Evolutionary conservation across 2,888 invertebrate genomes (phyloP).

Genomic region (Thecophora atra): DNA sequence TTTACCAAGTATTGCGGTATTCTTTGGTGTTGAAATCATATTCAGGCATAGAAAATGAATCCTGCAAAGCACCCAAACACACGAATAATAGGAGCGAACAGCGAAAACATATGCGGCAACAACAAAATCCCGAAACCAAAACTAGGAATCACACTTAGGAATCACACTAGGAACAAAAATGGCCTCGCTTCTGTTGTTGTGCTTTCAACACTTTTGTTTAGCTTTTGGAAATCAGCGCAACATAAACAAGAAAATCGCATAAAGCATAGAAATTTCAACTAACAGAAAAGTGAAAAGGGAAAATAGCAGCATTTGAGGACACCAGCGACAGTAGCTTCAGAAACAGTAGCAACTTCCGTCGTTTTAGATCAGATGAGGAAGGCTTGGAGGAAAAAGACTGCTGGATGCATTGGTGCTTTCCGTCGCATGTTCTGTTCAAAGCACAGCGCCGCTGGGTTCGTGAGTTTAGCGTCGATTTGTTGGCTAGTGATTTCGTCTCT

Average conservation of each 20-base stretch:
- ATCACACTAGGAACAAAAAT: neutral
- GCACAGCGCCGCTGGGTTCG: no score
- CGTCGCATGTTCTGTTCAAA: no score
- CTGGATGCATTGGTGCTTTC: no score
- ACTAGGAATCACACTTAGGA: no score
- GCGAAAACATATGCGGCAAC: neutral
- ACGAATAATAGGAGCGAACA: neutral
- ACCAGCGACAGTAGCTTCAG: neutral
- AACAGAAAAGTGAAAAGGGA: no score
- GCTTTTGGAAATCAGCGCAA: neutral
- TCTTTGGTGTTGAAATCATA: neutral
- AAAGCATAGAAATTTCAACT: neutral
- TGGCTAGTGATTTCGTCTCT: no score
- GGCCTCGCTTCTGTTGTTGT: neutral
- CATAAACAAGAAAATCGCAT: neutral
- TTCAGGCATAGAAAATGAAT: conserved; percentile 12
- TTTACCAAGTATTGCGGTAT: neutral
- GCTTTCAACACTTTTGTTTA: neutral
- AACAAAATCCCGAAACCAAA: neutral
- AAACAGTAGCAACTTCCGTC: no score
- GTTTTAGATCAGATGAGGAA: no score
- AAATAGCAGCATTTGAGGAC: neutral
- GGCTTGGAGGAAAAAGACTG: no score
- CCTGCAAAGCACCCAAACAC: neutral
- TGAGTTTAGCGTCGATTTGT: no score